These are phyloP conservation scores for Falco biarmicus DNA, from an alignment of 2,797 vertebrate genomes.

Conservation along the genomic window DNA sequence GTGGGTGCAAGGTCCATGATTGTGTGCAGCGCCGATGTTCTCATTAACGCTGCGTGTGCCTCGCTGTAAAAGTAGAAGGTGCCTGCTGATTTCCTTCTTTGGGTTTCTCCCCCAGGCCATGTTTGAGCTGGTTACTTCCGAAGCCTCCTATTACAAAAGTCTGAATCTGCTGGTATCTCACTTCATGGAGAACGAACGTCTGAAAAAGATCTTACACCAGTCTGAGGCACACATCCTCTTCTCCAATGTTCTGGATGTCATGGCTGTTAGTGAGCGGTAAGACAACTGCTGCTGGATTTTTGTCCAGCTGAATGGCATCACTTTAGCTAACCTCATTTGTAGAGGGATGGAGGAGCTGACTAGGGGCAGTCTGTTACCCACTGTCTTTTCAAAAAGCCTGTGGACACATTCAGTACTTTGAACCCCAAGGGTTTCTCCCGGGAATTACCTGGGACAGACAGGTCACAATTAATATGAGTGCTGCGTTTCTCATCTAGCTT, in stretches of 20 bases:
- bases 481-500: conserved; percentile 81
- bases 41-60: rapidly evolving
- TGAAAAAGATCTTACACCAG: conserved; percentile 89
- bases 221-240: conserved; percentile 96
- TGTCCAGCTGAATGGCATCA: background rate
- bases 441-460: background rate
- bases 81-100: conserved; percentile 14
- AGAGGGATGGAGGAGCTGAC: background rate
- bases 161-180: conserved; percentile 91
- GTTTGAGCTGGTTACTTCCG: conserved; percentile 96
- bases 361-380: background rate
- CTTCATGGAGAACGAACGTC: conserved; percentile 88
- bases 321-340: background rate
- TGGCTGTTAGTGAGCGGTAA: conserved; percentile 94
- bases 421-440: background rate
- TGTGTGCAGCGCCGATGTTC: background rate
- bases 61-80: background rate
- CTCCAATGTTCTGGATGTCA: conserved; percentile 95
- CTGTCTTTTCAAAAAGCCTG: background rate
- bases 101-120: conserved; percentile 84
- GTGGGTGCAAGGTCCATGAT: background rate
- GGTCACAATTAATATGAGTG: background rate
- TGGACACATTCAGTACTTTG: background rate
- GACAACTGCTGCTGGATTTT: background rate
- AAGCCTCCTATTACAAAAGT: conserved; percentile 97